Base-by-base conservation (phyloP, 1,140 invertebrate genomes). In the Lanistes nyassanus region DNA sequence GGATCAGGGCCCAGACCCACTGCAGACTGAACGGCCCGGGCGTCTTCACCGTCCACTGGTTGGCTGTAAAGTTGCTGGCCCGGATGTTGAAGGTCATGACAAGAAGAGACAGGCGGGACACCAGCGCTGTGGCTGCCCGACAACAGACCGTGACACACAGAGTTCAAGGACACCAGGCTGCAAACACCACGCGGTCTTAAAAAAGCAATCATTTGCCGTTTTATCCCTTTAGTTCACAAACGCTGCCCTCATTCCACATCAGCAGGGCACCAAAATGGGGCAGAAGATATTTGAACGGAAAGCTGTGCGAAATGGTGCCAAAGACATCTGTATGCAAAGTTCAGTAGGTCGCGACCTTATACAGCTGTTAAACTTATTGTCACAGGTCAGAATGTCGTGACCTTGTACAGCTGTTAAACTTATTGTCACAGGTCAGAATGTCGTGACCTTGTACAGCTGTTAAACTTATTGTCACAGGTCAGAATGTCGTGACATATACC, bases 1-100 rank as follows among this genome's bases (percentile, higher is more conserved):
- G 51, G 42, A 82, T 60, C 19, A 84, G 56, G 21, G 84, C 56
- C 84, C 84, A 84, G n/a, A 86, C 68, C 84, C 84, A 81, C 31
- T 78, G 76, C 7, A 83, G 56, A 64, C 82, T 76, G 26, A 76
- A 31, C 16, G n/a, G 34, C 23, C 11, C 13, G n/a, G 19, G 11
- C 60, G 19, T 5, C 2, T 13, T 47, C 42, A 6, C 39, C 39
- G 13, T 26, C 16, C 19, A 0, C 5, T 51, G 6, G 13, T 56
- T 1, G 23, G 67, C 65, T 39, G 56, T 26, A 60, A 56, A 56
- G 58, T n/a, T 34, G 2, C 36, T 26, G 36, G 53, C 23, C 34
- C 76, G 76, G 23, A 83, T 67, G 72, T 81, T 79, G 56, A 76
- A 81, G 5, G 80, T 79, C 58, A 80, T 76, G 31, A 78, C 29